Conservation (phyloP, 2,797 vertebrate genomes). For the Acipenser oxyrinchus region DNA sequence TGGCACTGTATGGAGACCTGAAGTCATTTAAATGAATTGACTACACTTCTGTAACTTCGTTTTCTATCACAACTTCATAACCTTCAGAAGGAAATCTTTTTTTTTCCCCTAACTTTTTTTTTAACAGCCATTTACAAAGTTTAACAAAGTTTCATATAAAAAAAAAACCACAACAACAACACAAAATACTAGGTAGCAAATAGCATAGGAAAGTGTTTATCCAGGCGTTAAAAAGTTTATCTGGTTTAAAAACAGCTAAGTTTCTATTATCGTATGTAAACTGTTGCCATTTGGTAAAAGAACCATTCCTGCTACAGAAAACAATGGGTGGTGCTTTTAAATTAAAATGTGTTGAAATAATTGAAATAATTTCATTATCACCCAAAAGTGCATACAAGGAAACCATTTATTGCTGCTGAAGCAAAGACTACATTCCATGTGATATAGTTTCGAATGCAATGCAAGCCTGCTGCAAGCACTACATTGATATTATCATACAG, state of each 20-base stretch:
- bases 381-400: not conserved
- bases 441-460: no score
- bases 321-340: not conserved
- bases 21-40: no score
- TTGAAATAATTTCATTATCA: not conserved
- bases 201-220: not conserved
- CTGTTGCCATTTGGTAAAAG: not conserved
- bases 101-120: not conserved
- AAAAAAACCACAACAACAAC: not conserved
- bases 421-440: not conserved
- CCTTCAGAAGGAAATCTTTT: not conserved
- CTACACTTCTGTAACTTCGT: no score
- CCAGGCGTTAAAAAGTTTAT: no score
- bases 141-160: not conserved
- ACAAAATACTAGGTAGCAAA: slow-evolving; percentile 2
- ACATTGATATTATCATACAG: no score
- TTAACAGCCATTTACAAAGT: not conserved
- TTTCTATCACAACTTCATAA: no score
- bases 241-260: no score
- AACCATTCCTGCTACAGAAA: not conserved
- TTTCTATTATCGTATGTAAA: not conserved
- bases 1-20: no score
- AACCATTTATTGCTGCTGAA: not conserved
- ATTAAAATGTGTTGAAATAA: not conserved
- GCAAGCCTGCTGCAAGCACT: no score